Evolutionary conservation across 2,797 vertebrate species (phyloP).

Genomic region (Myioborus melanocephalus): DNA sequence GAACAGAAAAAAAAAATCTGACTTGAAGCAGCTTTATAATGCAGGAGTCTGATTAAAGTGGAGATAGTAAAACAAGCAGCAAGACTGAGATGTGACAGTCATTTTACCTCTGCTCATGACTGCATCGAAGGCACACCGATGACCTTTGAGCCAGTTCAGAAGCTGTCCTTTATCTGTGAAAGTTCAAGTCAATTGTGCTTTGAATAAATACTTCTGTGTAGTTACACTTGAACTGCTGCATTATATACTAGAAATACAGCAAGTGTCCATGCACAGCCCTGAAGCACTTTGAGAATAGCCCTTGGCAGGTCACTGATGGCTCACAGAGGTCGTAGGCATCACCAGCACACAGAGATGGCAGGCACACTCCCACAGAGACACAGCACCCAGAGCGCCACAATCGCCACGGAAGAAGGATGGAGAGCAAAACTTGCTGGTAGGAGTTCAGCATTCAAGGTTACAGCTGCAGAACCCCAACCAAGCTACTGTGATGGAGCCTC

Average conservation of each 20-base stretch:
- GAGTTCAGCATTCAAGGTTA: not conserved
- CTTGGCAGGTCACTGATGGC: slow-evolving; percentile 31
- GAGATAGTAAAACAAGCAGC: slow-evolving; percentile 48
- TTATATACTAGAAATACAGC: slow-evolving; percentile 8
- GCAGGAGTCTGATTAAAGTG: slow-evolving; percentile 47
- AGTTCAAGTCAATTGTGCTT: slow-evolving; percentile 63
- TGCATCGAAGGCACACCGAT: slow-evolving; percentile 48
- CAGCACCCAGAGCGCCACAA: not conserved
- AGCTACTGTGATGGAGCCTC: not conserved
- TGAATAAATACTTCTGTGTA: slow-evolving; percentile 51
- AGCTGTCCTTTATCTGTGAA: slow-evolving; percentile 56
- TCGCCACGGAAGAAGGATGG: not conserved
- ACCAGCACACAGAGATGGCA: slow-evolving; percentile 29
- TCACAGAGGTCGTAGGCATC: not conserved
- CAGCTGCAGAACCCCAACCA: not conserved
- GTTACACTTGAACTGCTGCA: slow-evolving; percentile 36
- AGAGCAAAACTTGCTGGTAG: slow-evolving; percentile 1
- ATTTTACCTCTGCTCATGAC: slow-evolving; percentile 54
- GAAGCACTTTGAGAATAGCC: slow-evolving; percentile 37
- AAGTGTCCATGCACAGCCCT: slow-evolving; percentile 62
- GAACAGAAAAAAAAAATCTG: slow-evolving; percentile 9
- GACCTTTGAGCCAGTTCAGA: slow-evolving; percentile 46
- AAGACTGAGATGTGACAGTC: slow-evolving; percentile 44
- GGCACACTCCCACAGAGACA: slow-evolving; percentile 40
- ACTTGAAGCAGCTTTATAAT: slow-evolving; percentile 49